Evolutionary conservation across 2,888 invertebrate species (phyloP).

Genomic region (Galeruca laticollis): DNA sequence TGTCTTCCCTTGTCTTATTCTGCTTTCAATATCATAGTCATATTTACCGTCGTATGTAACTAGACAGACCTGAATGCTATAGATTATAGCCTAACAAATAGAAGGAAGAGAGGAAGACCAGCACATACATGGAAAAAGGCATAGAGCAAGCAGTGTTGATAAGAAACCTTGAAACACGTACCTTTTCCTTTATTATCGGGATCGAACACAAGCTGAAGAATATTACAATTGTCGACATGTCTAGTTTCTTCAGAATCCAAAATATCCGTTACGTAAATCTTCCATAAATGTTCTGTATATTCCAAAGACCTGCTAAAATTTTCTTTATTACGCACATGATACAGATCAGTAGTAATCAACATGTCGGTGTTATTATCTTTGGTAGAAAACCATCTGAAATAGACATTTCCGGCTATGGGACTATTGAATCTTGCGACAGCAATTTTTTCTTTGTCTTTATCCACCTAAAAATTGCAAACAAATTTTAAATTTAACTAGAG

Average conservation of each 20-base stretch:
- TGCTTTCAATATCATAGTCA: too few relatives aligned
- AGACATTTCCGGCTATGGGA: constrained; percentile 81
- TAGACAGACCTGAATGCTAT: too few relatives aligned
- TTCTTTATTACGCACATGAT: constrained; percentile 73
- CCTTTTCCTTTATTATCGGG: constrained; percentile 76
- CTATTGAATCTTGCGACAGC: constrained; percentile 83
- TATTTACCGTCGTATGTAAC: too few relatives aligned
- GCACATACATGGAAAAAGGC: too few relatives aligned
- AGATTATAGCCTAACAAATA: too few relatives aligned
- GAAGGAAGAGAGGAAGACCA: too few relatives aligned
- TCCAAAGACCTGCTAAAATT: constrained; percentile 67
- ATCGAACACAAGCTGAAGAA: constrained; percentile 86
- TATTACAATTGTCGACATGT: constrained; percentile 84
- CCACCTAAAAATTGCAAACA: constrained; percentile 58
- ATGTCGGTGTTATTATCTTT: constrained; percentile 76
- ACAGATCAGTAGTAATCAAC: constrained; percentile 82
- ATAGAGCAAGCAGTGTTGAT: too few relatives aligned
- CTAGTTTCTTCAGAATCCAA: constrained; percentile 80
- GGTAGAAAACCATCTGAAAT: constrained; percentile 78
- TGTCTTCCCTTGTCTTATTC: too few relatives aligned
- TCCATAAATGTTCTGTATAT: constrained; percentile 86
- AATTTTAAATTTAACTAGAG: not conserved
- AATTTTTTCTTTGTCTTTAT: constrained; percentile 79
- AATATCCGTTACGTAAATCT: constrained; percentile 89
- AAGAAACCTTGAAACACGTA: constrained; percentile 56